Evolutionary conservation across 2,888 invertebrate genomes (phyloP).

Genomic region (Scaptomyza caliginosa): DNA sequence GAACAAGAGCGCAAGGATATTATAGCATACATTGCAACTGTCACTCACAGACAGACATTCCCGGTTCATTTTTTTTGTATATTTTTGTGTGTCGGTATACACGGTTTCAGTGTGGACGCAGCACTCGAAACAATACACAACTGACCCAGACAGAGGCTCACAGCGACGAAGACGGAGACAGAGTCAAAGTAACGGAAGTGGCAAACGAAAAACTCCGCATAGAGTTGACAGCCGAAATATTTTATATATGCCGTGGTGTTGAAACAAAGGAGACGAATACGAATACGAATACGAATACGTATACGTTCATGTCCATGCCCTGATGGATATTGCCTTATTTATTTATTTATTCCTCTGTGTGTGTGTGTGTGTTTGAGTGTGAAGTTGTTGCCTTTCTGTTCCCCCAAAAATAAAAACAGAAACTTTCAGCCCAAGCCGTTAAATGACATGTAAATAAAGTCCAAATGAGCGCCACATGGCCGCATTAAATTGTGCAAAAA

Average conservation of each 20-base stretch:
- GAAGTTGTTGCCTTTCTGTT: constrained; percentile 1
- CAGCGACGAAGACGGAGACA: constrained; percentile 3
- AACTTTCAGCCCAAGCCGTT: constrained; percentile 58
- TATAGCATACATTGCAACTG: constrained; percentile 78
- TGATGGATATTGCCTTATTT: constrained; percentile 73
- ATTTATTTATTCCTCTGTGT: constrained; percentile 60
- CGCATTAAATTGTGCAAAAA: constrained; percentile 64
- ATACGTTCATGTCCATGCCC: constrained; percentile 47
- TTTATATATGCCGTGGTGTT: constrained; percentile 57
- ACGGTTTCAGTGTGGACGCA: constrained; percentile 71
- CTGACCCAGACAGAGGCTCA: constrained; percentile 54
- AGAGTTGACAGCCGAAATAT: constrained; percentile 74
- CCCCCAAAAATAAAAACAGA: not conserved
- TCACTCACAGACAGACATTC: constrained; percentile 52
- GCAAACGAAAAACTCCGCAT: constrained; percentile 50
- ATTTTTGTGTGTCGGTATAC: constrained; percentile 1
- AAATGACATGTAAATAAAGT: constrained; percentile 84
- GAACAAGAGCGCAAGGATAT: constrained; percentile 56
- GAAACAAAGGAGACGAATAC: constrained; percentile 63
- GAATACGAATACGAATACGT: constrained; percentile 23
- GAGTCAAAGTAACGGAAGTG: constrained; percentile 19
- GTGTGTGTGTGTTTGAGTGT: constrained; percentile 38
- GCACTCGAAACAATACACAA: constrained; percentile 74
- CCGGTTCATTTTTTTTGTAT: constrained; percentile 8
- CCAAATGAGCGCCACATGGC: constrained; percentile 65